These are phyloP conservation scores for Chaenodraco wilsoni DNA, from an alignment of 2,797 vertebrate species.

Conservation along the genomic window DNA sequence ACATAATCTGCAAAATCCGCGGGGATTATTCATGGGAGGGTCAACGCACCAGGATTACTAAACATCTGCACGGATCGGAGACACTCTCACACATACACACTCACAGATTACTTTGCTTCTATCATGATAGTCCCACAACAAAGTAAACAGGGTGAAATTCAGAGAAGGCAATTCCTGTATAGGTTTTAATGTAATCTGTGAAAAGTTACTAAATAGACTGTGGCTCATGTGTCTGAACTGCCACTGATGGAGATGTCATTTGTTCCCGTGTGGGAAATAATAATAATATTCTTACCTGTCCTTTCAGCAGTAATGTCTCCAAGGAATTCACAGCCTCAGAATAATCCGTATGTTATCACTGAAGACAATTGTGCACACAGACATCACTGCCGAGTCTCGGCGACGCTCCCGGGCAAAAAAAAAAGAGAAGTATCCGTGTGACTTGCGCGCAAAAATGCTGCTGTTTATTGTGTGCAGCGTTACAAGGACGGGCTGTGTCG, in stretches of 20 bases:
- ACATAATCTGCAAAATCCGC: conserved; percentile 72
- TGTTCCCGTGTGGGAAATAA: conserved; percentile 1
- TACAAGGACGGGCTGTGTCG: conserved; percentile 34
- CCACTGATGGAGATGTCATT: conserved; percentile 17
- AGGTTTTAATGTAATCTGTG: conserved; percentile 41
- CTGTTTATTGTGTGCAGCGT: conserved; percentile 28
- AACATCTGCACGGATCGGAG: conserved; percentile 79
- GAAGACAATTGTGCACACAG: conserved; percentile 43
- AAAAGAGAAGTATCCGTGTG: conserved; percentile 48
- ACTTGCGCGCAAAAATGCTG: conserved; percentile 49
- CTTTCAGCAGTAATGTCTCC: conserved; percentile 14
- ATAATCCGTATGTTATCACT: conserved; percentile 70
- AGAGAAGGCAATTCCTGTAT: conserved; percentile 58
- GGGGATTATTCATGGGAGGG: conserved; percentile 76
- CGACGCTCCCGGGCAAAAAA: conserved; percentile 44
- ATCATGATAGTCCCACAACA: conserved; percentile 66
- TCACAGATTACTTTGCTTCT: conserved; percentile 58
- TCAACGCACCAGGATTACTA: conserved; percentile 71
- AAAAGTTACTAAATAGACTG: conserved; percentile 52
- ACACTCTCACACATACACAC: conserved; percentile 26
- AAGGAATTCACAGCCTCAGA: conserved; percentile 42
- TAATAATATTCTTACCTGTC: conserved; percentile 59
- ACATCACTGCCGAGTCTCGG: conserved; percentile 62
- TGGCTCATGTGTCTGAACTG: background rate
- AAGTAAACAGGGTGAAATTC: conserved; percentile 67